Conservation (phyloP, 2,113 vertebrate genomes). For the Gymnorhina tibicen region DNA sequence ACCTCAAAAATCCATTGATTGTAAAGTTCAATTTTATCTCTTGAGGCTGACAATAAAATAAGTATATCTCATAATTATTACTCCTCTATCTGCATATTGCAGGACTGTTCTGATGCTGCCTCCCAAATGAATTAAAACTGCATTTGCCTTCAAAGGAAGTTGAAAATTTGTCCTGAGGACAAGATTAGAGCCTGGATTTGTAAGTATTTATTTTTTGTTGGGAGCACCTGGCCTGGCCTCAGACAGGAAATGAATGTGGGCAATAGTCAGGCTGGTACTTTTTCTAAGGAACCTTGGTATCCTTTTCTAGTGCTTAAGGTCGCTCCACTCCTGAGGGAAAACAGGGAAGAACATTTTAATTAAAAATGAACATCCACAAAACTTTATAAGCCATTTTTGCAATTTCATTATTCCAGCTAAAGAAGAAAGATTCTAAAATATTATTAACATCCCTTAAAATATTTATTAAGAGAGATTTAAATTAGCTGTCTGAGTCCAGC, state of each 20-base stretch:
- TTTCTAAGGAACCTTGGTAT: neutral
- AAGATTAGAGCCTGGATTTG: neutral
- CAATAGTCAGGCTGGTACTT: neutral
- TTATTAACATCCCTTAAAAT: conserved; percentile 58
- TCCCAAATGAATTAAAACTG: neutral
- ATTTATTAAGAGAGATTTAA: conserved; percentile 48
- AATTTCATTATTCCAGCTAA: conserved; percentile 52
- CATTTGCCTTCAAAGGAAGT: neutral
- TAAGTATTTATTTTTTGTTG: neutral
- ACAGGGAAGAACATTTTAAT: conserved; percentile 54
- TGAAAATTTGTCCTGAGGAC: neutral
- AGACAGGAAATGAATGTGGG: conserved; percentile 4
- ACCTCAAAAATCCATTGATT: neutral
- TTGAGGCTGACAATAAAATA: neutral
- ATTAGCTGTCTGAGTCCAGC: neutral
- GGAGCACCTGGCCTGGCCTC: neutral
- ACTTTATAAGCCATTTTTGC: conserved; percentile 52
- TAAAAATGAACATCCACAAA: conserved; percentile 54
- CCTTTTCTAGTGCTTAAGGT: neutral
- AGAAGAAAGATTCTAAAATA: conserved; percentile 42
- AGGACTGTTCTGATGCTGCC: neutral
- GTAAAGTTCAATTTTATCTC: neutral
- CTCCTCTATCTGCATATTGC: neutral
- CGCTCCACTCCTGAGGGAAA: conserved; percentile 20
- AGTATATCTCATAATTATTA: neutral